phyloP scores from a whole-genome alignment of 2,888 invertebrate genomes.

The Calephelis perditalis region DNA sequence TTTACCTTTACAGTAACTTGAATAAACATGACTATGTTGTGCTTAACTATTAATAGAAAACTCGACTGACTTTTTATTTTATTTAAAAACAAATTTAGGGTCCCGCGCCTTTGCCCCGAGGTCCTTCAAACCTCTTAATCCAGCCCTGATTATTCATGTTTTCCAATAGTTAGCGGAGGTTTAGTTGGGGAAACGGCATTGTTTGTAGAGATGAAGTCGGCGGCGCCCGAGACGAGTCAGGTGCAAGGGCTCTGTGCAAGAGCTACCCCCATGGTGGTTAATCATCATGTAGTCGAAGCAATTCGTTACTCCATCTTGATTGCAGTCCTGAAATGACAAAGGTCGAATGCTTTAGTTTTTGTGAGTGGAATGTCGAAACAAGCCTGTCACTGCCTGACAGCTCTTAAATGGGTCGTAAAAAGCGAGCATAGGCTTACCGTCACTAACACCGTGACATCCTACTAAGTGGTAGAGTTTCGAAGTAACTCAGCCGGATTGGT shows the following conservation, averaged over 20 bases:
- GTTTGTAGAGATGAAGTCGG: slow-evolving; percentile 53
- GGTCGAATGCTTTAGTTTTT: too few relatives aligned
- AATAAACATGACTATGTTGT: not conserved
- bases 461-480: too few relatives aligned
- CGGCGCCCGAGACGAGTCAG: slow-evolving; percentile 44
- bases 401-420: too few relatives aligned
- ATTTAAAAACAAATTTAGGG: too few relatives aligned
- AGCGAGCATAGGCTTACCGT: too few relatives aligned
- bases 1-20: not conserved
- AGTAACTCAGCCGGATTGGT: too few relatives aligned
- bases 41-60: not conserved
- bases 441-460: too few relatives aligned
- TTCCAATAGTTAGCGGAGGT: not conserved
- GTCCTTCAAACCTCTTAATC: too few relatives aligned
- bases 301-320: slow-evolving; percentile 79
- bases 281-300: slow-evolving; percentile 82
- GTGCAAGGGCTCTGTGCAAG: slow-evolving; percentile 59
- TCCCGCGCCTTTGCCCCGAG: too few relatives aligned
- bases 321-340: slow-evolving; percentile 76
- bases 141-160: not conserved
- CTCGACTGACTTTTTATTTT: not conserved
- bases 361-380: too few relatives aligned
- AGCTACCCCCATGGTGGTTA: slow-evolving; percentile 77
- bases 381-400: too few relatives aligned
- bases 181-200: slow-evolving; percentile 42